phyloP scores from a whole-genome alignment of 2,888 invertebrate genomes.

The Dendrolimus pini region DNA sequence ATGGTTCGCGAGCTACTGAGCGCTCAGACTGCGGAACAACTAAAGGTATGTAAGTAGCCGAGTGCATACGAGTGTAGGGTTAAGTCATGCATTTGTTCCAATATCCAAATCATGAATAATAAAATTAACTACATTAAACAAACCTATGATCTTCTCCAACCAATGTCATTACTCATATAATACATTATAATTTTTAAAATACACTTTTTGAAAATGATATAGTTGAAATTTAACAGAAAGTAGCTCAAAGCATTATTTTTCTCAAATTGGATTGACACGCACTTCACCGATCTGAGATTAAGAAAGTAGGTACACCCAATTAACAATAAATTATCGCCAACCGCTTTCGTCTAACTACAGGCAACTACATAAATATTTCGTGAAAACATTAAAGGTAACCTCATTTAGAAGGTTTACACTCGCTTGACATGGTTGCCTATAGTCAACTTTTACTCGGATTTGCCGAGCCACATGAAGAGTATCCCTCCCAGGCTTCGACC shows the following conservation, averaged over 20 bases:
- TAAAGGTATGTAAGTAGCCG: slow-evolving; percentile 73
- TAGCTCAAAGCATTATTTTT: neutral
- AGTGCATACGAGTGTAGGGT: neutral
- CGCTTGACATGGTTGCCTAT: neutral
- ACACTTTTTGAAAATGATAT: neutral
- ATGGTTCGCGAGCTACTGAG: slow-evolving; percentile 95
- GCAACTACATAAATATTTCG: neutral
- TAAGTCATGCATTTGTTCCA: neutral
- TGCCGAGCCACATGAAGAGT: slow-evolving; percentile 7
- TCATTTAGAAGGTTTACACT: neutral
- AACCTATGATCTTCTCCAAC: no score
- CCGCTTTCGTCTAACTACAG: neutral
- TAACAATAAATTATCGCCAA: neutral
- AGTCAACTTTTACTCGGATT: neutral
- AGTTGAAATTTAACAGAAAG: neutral
- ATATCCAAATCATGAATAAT: no score
- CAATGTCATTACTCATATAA: no score
- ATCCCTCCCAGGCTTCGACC: slow-evolving; percentile 78
- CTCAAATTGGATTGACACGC: neutral
- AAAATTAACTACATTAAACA: no score
- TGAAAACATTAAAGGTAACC: neutral
- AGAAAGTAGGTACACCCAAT: neutral
- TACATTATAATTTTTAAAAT: no score
- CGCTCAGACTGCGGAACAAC: slow-evolving; percentile 91
- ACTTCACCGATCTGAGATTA: neutral